phyloP scores from a whole-genome alignment of 2,888 invertebrate genomes.

The Sinotaia quadrata region DNA sequence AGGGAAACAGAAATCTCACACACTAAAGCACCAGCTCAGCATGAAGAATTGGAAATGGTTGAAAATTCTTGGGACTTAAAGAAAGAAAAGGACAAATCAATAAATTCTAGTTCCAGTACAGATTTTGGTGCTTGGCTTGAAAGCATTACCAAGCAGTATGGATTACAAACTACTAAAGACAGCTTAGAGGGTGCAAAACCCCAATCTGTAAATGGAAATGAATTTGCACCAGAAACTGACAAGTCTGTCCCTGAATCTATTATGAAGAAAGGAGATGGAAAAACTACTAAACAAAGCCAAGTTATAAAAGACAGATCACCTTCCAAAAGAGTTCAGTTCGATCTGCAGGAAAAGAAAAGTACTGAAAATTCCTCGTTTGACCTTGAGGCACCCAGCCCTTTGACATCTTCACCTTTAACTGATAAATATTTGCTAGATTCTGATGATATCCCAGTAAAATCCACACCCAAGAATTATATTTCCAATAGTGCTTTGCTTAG shows the following conservation, averaged over 20 bases:
- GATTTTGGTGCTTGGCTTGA: neutral
- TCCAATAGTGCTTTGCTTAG: neutral
- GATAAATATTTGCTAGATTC: neutral
- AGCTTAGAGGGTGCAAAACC: neutral
- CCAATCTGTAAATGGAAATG: neutral
- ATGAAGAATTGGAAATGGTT: too few species aligned
- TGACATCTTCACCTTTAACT: conserved; percentile 38
- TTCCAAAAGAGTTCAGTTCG: conserved; percentile 56
- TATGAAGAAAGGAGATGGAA: conserved; percentile 17
- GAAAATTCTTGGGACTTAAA: too few species aligned
- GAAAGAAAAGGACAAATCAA: neutral
- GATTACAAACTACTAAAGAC: neutral
- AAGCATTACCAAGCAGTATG: neutral
- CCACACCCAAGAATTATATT: too few species aligned
- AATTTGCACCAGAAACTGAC: neutral
- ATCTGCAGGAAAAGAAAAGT: conserved; percentile 45
- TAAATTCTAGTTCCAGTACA: neutral
- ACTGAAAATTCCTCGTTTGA: conserved; percentile 59
- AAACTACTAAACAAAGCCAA: neutral
- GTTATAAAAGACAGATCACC: conserved; percentile 4
- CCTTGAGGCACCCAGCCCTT: conserved; percentile 62
- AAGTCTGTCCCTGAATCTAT: conserved; percentile 18
- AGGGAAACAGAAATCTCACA: neutral
- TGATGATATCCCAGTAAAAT: neutral
- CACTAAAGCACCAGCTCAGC: too few species aligned